Base-by-base conservation (phyloP, 2,797 vertebrate species). In the Coregonus sp. region DNA sequence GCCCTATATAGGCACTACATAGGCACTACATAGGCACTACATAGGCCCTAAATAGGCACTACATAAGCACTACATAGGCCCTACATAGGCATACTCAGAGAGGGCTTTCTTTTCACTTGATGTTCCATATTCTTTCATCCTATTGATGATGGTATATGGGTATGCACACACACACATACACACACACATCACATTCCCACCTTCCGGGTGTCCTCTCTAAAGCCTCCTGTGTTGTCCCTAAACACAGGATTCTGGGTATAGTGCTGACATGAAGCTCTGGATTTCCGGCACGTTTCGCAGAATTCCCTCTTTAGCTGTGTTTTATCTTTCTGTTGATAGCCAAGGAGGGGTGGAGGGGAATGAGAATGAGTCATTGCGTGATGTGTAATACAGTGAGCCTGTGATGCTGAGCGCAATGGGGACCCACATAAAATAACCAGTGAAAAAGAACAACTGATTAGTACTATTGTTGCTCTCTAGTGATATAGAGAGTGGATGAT, bases 131-230 rank as follows among this genome's bases (percentile, higher is more conserved):
- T 9, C 7, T 40, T 40, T 40, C 7, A 40, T 9, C 37, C 56
- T 61, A 20, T 61, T 1, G 3, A 54, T 14, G 51, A 16, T 14
- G 51, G 14, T 54, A 14, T 54, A 54, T 16, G 12, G 12, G 4
- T 54, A 14, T 54, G 15, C 75, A 66, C 77, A 73, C 63, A 63
- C 71, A 25, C 25, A 25, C 25, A 25, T 25, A 56, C 54, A 72
- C 75, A 77, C 72, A 20, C 35, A 78, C 56, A 72, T 65, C 74
- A 78, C 73, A 52, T 72, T 33, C 51, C 77, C 74, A 71, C 77
- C 74, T 81, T 51, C 69, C n/a, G 31, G 4, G 16, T 70, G 40
- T 51, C 20, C 69, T 70, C 69, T 47, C 35, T 16, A 37, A 70
- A 70, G 18, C 69, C 11, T 69, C 67, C 33, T 18, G 35, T 69